phyloP scores from a whole-genome alignment of 2,797 vertebrate species.

The Dryobates pubescens region DNA sequence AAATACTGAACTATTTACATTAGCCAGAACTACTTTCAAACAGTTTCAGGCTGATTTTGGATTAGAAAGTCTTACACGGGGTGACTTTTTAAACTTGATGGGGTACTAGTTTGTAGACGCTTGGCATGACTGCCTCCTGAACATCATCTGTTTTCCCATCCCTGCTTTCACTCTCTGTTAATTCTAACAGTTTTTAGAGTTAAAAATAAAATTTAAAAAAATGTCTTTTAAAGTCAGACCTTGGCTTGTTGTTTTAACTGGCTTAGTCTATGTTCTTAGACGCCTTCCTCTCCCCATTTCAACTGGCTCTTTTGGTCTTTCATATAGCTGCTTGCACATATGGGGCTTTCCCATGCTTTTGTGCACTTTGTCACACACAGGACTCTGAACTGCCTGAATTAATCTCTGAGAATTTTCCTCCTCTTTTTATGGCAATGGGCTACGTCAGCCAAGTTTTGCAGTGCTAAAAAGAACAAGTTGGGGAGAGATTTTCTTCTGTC shows the following conservation, averaged over 20 bases:
- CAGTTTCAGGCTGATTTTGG: neutral
- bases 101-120: neutral
- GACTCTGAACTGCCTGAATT: neutral
- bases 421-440: neutral
- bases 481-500: neutral
- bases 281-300: neutral
- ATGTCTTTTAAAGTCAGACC: neutral
- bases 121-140: neutral
- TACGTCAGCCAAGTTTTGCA: neutral
- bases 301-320: neutral
- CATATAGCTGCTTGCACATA: neutral
- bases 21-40: neutral
- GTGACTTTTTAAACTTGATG: neutral
- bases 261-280: neutral
- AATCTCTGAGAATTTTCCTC: neutral
- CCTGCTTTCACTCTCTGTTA: neutral
- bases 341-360: neutral
- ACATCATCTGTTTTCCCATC: neutral
- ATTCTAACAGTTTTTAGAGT: neutral
- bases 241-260: neutral
- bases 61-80: neutral
- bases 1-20: neutral
- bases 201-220: neutral
- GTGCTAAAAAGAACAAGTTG: neutral
- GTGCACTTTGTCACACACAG: neutral